A percentile compares a stretch with the other conserved stretches of the same genome.
phyloP scores from a whole-genome alignment of 2,888 invertebrate genomes.

The Tortrix viridana region DNA sequence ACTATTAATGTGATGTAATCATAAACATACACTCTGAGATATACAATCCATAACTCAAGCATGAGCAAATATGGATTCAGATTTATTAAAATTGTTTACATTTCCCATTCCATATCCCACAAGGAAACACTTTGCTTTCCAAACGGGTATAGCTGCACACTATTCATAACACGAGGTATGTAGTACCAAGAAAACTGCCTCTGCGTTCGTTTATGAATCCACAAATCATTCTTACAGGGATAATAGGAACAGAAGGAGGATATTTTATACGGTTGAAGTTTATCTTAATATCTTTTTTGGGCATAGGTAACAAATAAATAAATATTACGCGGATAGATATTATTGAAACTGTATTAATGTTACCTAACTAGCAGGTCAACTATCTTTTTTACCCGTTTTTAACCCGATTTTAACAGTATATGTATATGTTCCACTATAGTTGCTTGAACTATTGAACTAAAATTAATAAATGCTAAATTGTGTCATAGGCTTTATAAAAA shows the following conservation, averaged over 20 bases:
- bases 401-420: too few species aligned
- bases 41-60: too few species aligned
- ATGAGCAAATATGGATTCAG: constrained; percentile 5
- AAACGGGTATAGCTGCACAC: constrained; percentile 2
- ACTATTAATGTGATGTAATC: too few species aligned
- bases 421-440: too few species aligned
- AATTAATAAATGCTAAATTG: too few species aligned
- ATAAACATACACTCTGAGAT: too few species aligned
- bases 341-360: too few species aligned
- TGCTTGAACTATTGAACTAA: too few species aligned
- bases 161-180: constrained; percentile 25
- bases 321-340: not conserved
- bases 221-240: constrained; percentile 31
- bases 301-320: not conserved
- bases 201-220: constrained; percentile 27
- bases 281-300: constrained; percentile 10
- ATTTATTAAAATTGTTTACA: not conserved
- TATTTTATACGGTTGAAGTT: constrained; percentile 3
- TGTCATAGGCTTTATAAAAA: too few species aligned
- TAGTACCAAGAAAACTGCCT: constrained; percentile 17
- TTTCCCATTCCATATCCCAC: not conserved
- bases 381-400: too few species aligned
- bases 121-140: constrained; percentile 9
- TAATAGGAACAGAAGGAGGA: constrained; percentile 18
- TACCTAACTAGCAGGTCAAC: too few species aligned